Percentiles rank a stretch among this genome's conserved stretches.
phyloP scores from a whole-genome alignment of 2,888 invertebrate genomes.

The Ferdinandea cuprea region DNA sequence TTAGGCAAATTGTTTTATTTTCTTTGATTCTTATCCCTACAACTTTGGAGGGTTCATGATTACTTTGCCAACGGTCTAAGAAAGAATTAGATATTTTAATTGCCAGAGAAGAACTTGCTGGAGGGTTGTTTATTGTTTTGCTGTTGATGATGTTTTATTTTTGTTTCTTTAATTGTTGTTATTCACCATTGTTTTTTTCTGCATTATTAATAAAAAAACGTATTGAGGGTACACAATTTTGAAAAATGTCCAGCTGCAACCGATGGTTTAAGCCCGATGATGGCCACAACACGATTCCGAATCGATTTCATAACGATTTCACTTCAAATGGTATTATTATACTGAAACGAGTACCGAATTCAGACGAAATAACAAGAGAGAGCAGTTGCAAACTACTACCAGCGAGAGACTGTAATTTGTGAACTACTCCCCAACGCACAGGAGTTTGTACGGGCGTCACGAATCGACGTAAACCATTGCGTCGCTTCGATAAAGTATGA shows the following conservation, averaged over 20 bases:
- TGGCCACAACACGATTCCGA: conserved; percentile 51
- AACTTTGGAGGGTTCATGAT: conserved; percentile 62
- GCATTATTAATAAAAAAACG: conserved; percentile 26
- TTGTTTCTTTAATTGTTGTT: conserved; percentile 38
- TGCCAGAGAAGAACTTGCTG: conserved; percentile 49
- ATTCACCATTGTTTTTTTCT: conserved; percentile 11
- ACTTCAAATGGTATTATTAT: conserved; percentile 61
- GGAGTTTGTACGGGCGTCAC: conserved; percentile 62
- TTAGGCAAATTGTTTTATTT: conserved; percentile 76
- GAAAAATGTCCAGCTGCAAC: conserved; percentile 55
- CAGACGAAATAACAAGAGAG: conserved; percentile 52
- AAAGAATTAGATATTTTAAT: conserved; percentile 72
- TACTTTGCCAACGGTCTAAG: conserved; percentile 47
- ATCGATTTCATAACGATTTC: conserved; percentile 33
- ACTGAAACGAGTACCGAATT: conserved; percentile 60
- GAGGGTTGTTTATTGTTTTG: conserved; percentile 70
- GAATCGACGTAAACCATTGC: conserved; percentile 60
- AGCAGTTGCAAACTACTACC: not conserved
- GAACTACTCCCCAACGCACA: conserved; percentile 71
- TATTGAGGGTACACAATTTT: conserved; percentile 10
- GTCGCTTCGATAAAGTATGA: conserved; percentile 53
- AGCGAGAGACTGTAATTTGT: conserved; percentile 59
- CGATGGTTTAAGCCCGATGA: conserved; percentile 7
- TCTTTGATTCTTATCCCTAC: conserved; percentile 76
- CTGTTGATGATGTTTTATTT: conserved; percentile 43